Percentiles rank a stretch among this genome's conserved stretches.
Conservation (phyloP, 1,140 invertebrate genomes). For the Drosophila sp. region DNA sequence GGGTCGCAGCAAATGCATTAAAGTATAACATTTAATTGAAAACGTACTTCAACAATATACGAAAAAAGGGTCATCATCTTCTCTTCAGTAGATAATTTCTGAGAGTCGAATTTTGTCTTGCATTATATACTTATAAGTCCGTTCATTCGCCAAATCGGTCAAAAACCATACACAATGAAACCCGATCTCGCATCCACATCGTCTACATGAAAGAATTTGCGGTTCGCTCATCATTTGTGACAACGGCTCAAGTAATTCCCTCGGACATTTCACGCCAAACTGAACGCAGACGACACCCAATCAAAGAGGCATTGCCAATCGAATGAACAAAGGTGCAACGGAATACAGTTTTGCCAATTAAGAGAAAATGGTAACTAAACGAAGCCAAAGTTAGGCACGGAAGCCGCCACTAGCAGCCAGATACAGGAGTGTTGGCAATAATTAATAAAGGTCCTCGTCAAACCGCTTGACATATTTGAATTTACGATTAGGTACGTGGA, state of each 20-base stretch:
- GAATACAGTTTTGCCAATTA: slow-evolving; percentile 51
- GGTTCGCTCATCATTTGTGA: slow-evolving; percentile 76
- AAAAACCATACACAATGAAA: slow-evolving; percentile 41
- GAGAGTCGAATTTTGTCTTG: neutral
- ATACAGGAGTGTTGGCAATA: neutral
- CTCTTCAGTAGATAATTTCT: too few relatives aligned
- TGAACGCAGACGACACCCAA: slow-evolving; percentile 79
- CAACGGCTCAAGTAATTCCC: slow-evolving; percentile 72
- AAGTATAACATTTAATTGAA: neutral
- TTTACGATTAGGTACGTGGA: slow-evolving; percentile 74
- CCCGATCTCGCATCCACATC: slow-evolving; percentile 31
- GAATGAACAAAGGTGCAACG: slow-evolving; percentile 29
- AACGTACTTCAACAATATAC: neutral
- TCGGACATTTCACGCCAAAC: slow-evolving; percentile 76
- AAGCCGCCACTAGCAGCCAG: slow-evolving; percentile 26
- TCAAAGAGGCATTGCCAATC: slow-evolving; percentile 52
- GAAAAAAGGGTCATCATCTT: neutral
- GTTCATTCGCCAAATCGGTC: neutral
- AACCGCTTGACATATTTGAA: slow-evolving; percentile 68
- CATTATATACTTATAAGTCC: too few relatives aligned
- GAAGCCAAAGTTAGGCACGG: slow-evolving; percentile 33
- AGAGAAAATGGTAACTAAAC: slow-evolving; percentile 39
- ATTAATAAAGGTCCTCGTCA: slow-evolving; percentile 30
- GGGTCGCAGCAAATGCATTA: slow-evolving; percentile 13
- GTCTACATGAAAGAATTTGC: slow-evolving; percentile 64